Evolutionary conservation across 1,140 invertebrate species (phyloP), one percentile per base, ranked within the genome.

Genomic region (Rhopalosiphum maidis): DNA sequence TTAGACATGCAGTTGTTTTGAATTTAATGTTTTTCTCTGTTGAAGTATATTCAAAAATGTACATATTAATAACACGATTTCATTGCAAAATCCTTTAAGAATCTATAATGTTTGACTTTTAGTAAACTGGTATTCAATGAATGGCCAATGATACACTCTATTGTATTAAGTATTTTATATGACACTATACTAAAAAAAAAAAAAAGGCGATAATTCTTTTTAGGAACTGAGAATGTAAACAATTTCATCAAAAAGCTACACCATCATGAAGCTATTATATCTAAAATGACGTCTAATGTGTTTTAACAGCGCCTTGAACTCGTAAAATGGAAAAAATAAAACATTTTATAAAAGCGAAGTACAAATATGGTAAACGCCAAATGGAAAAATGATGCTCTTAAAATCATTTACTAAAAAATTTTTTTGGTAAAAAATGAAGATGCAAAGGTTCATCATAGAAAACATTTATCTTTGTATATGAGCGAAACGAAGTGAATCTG

Each of bases 311-410:
- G n/a, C 41, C n/a, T 88, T 54, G 48, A 88, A 88, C 43, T 46
- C 41, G 4, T 46, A 86, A 86, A 86, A 86, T 25, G 43, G 21
- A 46, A 43, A 86, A 86, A 86, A 86, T 86, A 25, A 23, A 43
- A 86, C 43, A 86, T 86, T 46, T 86, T 43, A 7, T 86, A 30
- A 25, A 30, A 86, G 11, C 85, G 8, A 25, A 30, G 43, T 86
- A 86, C 9, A 86, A 86, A 86, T 86, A 86, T 86, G 85, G 41
- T 86, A 86, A 86, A 86, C 25, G 46, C 46, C 46, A 46, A 46
- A 46, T 11, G 8, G 30, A 11, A 30, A 30, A 68, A 68, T 11
- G 85, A 25, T 86, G 85, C 41, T 86, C 43, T 46, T 86, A 86
- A 86, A 46, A 86, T 43, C 41, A 30, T 11, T 85, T 37, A 46